phyloP scores from a whole-genome alignment of 2,113 vertebrate species.

The Candoia aspera region DNA sequence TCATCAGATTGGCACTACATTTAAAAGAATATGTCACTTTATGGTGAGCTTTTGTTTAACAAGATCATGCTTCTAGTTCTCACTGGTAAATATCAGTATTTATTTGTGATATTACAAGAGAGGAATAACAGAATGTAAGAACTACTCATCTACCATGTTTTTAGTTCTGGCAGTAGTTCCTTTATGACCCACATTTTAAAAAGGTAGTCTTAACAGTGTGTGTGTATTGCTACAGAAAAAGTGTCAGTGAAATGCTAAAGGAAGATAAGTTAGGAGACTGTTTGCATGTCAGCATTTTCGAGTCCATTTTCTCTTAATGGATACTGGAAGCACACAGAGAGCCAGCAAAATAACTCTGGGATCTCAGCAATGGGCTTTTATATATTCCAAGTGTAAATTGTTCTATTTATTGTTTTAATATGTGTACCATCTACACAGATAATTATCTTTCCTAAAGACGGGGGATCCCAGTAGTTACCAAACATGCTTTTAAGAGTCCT shows the following conservation, averaged over 20 bases:
- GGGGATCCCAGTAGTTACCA: constrained; percentile 38
- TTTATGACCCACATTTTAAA: background rate
- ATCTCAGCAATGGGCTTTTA: background rate
- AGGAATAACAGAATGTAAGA: background rate
- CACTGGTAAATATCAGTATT: background rate
- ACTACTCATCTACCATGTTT: background rate
- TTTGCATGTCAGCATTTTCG: constrained; percentile 10
- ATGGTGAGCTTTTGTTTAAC: constrained; percentile 42
- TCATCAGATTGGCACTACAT: background rate
- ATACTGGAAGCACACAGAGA: background rate
- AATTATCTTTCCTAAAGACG: constrained; percentile 44
- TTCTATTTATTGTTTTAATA: constrained; percentile 39
- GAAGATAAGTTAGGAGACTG: background rate
- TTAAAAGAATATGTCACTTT: constrained; percentile 26
- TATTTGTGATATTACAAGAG: background rate
- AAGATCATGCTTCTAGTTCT: constrained; percentile 23
- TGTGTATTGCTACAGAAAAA: background rate
- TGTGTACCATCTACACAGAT: constrained; percentile 24
- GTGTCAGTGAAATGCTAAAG: constrained; percentile 8
- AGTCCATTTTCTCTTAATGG: constrained; percentile 32
- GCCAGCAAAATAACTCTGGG: background rate
- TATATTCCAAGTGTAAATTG: constrained; percentile 11
- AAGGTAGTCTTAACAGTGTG: background rate
- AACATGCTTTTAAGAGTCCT: constrained; percentile 39
- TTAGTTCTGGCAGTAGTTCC: background rate